A percentile compares a stretch with the other conserved stretches of the same genome.
Conservation (phyloP, 1,140 invertebrate species). For the Eurytemora carolleeae region DNA sequence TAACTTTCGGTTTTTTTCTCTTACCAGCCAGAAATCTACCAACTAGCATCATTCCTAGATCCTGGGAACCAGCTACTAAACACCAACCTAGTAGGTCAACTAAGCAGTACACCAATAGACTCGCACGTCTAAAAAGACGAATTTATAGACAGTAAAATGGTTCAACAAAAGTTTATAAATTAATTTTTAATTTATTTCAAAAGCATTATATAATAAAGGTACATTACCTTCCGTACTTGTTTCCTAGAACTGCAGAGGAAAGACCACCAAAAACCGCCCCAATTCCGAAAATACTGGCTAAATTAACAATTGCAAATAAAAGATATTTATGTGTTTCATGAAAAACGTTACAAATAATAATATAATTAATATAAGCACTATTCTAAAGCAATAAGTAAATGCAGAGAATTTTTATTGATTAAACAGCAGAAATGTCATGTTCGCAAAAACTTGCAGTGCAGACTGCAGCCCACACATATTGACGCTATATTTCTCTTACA, state of each 20-base stretch:
- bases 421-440: no score
- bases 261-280: background rate
- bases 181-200: no score
- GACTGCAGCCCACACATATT: no score
- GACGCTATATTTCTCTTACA: no score
- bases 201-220: no score
- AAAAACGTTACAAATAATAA: background rate
- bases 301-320: background rate
- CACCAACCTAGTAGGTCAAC: background rate
- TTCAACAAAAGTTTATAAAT: no score
- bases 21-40: background rate
- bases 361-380: background rate
- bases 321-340: background rate
- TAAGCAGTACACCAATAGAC: background rate
- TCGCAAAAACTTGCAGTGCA: no score
- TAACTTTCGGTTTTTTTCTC: background rate
- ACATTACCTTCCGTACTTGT: background rate
- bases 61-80: background rate
- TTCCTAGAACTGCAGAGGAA: background rate
- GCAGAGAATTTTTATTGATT: background rate
- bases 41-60: background rate
- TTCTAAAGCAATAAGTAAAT: background rate
- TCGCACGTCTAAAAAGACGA: background rate
- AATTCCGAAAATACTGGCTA: background rate
- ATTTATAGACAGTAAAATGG: no score